Evolutionary conservation across 1,140 invertebrate species (phyloP).

Genomic region (Drosophila suzukii): DNA sequence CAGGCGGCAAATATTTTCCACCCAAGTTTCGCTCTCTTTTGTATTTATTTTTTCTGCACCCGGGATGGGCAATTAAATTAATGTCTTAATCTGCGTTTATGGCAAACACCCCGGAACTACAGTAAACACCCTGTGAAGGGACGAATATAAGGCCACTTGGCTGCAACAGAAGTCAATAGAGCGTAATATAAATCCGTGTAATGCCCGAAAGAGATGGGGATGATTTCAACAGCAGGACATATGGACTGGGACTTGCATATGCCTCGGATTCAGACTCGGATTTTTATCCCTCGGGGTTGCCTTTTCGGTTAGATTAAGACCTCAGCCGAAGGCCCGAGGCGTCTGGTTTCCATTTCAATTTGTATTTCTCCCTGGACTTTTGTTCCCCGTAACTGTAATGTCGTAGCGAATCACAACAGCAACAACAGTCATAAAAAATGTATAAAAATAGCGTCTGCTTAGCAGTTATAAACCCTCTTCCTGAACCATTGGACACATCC

Average conservation of each 20-base stretch:
- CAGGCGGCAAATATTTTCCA: constrained; percentile 25
- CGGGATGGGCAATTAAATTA: constrained; percentile 75
- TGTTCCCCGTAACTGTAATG: constrained; percentile 34
- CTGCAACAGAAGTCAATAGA: constrained; percentile 81
- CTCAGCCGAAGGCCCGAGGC: constrained; percentile 63
- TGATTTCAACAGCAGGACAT: constrained; percentile 45
- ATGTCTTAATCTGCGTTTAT: constrained; percentile 82
- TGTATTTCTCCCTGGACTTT: constrained; percentile 8
- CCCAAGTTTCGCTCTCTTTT: constrained; percentile 11
- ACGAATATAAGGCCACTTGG: constrained; percentile 59
- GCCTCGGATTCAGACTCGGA: constrained; percentile 27
- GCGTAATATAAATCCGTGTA: constrained; percentile 83
- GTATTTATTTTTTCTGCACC: not conserved
- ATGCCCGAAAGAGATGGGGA: constrained; percentile 32
- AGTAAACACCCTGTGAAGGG: constrained; percentile 35
- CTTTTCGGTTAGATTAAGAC: constrained; percentile 83
- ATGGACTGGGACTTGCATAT: constrained; percentile 64
- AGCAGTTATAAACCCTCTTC: constrained; percentile 57
- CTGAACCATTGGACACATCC: not conserved
- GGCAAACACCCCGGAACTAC: constrained; percentile 74
- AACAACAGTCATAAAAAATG: constrained; percentile 76
- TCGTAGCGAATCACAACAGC: constrained; percentile 83
- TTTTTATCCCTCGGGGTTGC: constrained; percentile 69
- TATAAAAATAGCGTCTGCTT: constrained; percentile 64
- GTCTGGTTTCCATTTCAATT: constrained; percentile 51